Base-by-base conservation (phyloP, 2,888 invertebrate species). In the Xestia c-nigrum region DNA sequence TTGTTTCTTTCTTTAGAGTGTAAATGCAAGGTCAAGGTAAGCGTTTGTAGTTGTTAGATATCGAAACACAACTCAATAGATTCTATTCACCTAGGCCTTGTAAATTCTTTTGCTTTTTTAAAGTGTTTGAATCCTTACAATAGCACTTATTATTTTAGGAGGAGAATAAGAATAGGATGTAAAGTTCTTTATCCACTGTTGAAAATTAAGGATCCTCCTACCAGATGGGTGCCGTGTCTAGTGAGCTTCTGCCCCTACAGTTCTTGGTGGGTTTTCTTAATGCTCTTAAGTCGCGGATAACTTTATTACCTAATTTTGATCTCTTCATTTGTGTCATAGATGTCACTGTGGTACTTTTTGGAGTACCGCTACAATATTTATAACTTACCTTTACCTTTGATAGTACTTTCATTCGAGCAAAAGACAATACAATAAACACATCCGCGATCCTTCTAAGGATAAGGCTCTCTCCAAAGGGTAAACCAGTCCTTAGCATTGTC, bases 1-100 rank as follows among this genome's bases (percentile, higher is more conserved):
- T 81, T 76, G 63, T 81, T 83, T 68, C 52, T 66, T 71, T 76
- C 72, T 81, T 67, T 43, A 63, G n/a, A 57, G 4, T 70, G 40
- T 63, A 38, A 65, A 67, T 10, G 70, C 65, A 85, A 87, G 86
- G 83, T 85, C 80, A 85, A 78, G 80, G 76, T 64, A 43, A 66
- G 67, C 59, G 12, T 67, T 24, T 70, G 40, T 59, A 9, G 12
- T 24, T 70, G 40, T 59, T 3, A 31, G 31, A 31, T 31, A 2
- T 31, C 31, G 31, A 31, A 31, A 31, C 31, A 31, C 31, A 31
- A 31, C 1, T 31, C 31, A 31, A 31, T 31, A 31, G 31, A 31
- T 31, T 31, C 31, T 31, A 31, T 31, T 31, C 31, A 31, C 7
- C 40, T 40, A 40, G 7, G 40, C 7, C 6, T 40, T 6, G 6